Evolutionary conservation across 2,113 vertebrate species (phyloP), one percentile per base, ranked within the genome.

Genomic region (Atlantisia rogersi): DNA sequence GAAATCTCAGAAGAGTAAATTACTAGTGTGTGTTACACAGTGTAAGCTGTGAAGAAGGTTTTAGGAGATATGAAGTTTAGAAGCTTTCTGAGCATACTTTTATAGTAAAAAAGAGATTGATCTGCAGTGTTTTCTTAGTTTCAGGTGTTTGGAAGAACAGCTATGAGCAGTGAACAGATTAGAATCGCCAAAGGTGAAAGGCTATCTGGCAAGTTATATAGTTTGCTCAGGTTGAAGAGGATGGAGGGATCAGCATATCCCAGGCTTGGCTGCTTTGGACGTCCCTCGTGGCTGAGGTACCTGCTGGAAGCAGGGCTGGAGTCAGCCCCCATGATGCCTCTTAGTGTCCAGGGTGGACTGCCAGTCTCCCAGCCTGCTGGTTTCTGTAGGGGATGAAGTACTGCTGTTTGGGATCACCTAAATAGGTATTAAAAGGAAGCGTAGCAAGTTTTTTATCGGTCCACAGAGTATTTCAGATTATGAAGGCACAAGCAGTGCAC

Each of bases 331-430:
- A 17, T 1, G 0, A 5, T 31, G 28, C 16, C 56, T 20, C 11
- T 7, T 1, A 0, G 10, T 15, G 2, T 9, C 2, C 14, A 7
- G 58, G 58, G 40, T 28, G 21, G 8, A 12, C 39, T 37, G 39
- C 8, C n/a, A 5, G 37, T 11, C 26, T 37, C 42, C 0, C 26
- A 31, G 22, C 31, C 9, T 53, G 74, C 88, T 50, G 0, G 13
- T 5, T 28, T 1, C 65, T 8, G 3, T 11, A 6, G 40, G 44
- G 37, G 53, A 8, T 52, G 31, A 60, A 17, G n/a, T 9, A 32
- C 59, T 11, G 1, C 83, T 31, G 0, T 1, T 40, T 46, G 39
- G 65, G 29, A 70, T 10, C 29, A 31, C 40, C 32, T 35, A 14
- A 69, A 58, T 5, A n/a, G 56, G 28, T 16, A 10, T 37, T 62